These are phyloP conservation scores for Neopelma chrysocephalum DNA, from an alignment of 2,797 vertebrate genomes.

Conservation along the genomic window DNA sequence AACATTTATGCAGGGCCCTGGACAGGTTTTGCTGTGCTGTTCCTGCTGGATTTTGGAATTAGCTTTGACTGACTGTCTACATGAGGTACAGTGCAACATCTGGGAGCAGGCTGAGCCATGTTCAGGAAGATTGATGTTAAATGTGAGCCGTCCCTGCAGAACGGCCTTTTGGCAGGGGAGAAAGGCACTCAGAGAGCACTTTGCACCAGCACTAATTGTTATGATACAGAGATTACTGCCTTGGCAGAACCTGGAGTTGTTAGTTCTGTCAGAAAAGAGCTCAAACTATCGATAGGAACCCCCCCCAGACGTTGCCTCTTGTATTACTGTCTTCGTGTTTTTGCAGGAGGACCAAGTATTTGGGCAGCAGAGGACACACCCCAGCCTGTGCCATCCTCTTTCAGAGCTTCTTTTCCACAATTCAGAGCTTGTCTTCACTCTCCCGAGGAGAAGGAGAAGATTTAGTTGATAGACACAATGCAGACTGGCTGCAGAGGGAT, in stretches of 20 bases:
- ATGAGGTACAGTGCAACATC: background rate
- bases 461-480: background rate
- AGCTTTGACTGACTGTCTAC: background rate
- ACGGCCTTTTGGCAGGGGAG: background rate
- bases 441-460: background rate
- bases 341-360: background rate
- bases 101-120: background rate
- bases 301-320: fast-evolving
- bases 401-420: background rate
- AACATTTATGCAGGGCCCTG: background rate
- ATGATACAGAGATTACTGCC: background rate
- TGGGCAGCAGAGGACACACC: background rate
- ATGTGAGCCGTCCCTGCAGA: background rate
- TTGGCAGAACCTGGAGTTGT: background rate
- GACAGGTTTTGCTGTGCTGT: background rate
- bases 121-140: background rate
- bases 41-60: background rate
- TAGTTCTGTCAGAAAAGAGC: background rate
- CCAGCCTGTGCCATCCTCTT: background rate
- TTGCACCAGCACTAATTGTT: background rate
- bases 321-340: background rate
- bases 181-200: background rate
- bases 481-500: background rate
- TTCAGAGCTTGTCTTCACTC: background rate
- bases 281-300: background rate